A percentile compares a stretch with the other conserved stretches of the same genome.
These are phyloP conservation scores for Stylophora pistillata DNA, from an alignment of 64 coral and sea anemone species.

Conservation along the genomic window DNA sequence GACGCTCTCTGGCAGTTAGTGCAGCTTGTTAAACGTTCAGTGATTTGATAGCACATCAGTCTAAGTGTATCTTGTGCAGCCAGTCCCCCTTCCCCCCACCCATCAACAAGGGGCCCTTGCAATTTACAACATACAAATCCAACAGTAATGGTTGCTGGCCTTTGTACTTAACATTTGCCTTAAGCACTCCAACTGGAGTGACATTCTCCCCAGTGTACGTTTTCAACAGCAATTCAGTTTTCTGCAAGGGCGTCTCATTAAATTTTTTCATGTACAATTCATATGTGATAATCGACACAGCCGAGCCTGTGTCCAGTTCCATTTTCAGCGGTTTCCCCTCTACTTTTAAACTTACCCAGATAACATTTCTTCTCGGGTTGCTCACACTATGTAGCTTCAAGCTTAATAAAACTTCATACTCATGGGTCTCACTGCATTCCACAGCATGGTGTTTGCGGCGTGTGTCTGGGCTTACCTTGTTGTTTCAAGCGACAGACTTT, in stretches of 20 bases:
- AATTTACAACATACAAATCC: neutral
- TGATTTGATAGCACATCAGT: neutral
- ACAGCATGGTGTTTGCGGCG: neutral
- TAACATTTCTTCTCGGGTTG: neutral
- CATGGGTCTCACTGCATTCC: neutral
- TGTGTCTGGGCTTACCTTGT: neutral
- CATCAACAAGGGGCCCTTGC: neutral
- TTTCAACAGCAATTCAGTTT: slow-evolving; percentile 21
- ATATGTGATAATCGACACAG: slow-evolving; percentile 37
- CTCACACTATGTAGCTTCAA: neutral
- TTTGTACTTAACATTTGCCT: neutral
- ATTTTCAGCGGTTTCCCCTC: slow-evolving; percentile 19
- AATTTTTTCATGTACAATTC: slow-evolving; percentile 23
- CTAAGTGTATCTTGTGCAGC: neutral
- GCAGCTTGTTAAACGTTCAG: neutral
- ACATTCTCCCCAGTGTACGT: slow-evolving; percentile 39
- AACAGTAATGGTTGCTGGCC: neutral
- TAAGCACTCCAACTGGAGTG: slow-evolving; percentile 16
- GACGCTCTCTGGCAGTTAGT: neutral
- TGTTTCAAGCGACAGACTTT: neutral
- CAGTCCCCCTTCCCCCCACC: neutral
- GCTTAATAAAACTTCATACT: neutral
- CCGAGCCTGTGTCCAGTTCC: slow-evolving; percentile 41
- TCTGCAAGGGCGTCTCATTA: neutral
- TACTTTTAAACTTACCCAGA: neutral